Evolutionary conservation across 2,888 invertebrate species (phyloP), one percentile per base, ranked within the genome.

Genomic region (Stenodera caucasica): DNA sequence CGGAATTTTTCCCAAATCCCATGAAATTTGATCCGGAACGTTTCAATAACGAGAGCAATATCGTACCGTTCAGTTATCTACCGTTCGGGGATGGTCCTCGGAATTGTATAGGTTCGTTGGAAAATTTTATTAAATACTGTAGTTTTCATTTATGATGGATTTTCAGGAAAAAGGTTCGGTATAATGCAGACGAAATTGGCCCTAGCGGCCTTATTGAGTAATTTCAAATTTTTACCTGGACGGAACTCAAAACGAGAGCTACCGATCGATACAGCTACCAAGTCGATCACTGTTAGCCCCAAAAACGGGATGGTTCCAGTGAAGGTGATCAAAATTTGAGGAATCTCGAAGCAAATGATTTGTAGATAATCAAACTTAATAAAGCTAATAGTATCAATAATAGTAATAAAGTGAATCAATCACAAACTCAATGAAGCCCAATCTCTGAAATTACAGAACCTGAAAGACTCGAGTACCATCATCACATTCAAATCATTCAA

Each of bases 81-180:
- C 77, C 77, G 0, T 77, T 77, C 50, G 77, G 77, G 9, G 72
- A 74, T 49, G 77, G 77, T 9, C 77, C 77, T 2, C 64, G 75
- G 49, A 70, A 67, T 53, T 77, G 77, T 64, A 76, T 77, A 35
- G 77, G 77, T 76, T 12, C 6, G 12, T n/a, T 23, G 1, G 26
- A 7, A 26, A 26, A 5, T 26, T 26, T 26, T 6, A 7, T 3
- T n/a, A n/a, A n/a, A n/a, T 40, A 58, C 2, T 40, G 2, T 26
- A 14, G 30, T 8, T 49, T 49, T 21, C 37, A 40, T n/a, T n/a
- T n/a, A n/a, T n/a, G n/a, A n/a, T n/a, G n/a, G n/a, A n/a, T n/a
- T n/a, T n/a, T 45, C 37, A n/a, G 69, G 67, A 18, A 40, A 65
- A 35, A 58, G 70, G 37, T 70, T 68, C 60, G 70, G 70, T 9